A percentile compares a stretch with the other conserved stretches of the same genome.
phyloP scores from a whole-genome alignment of 1,140 invertebrate genomes.

The Delia radicum region DNA sequence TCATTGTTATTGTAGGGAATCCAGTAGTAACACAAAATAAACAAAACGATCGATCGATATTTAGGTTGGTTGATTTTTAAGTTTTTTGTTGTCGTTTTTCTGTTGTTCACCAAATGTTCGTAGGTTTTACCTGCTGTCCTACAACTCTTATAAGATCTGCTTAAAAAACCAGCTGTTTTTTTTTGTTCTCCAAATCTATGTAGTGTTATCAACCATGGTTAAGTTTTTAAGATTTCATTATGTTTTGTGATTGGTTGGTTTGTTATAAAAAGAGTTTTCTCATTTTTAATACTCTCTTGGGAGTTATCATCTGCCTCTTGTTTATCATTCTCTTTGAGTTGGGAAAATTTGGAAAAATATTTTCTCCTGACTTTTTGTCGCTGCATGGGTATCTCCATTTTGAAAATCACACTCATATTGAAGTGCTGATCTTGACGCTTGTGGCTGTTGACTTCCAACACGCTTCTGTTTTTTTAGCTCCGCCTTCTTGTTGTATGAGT shows the following conservation, averaged over 20 bases:
- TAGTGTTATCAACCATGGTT: neutral
- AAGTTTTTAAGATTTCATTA: neutral
- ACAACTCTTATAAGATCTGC: neutral
- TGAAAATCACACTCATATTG: slow-evolving; percentile 37
- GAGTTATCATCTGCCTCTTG: neutral
- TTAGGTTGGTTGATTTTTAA: neutral
- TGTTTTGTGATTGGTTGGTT: neutral
- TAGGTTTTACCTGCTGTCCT: neutral
- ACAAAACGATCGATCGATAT: neutral
- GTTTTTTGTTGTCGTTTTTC: too few relatives aligned
- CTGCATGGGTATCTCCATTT: slow-evolving; percentile 44
- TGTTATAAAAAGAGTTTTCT: neutral
- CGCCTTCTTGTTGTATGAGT: neutral
- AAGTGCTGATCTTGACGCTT: slow-evolving; percentile 37
- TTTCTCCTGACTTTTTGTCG: neutral
- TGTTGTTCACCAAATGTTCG: neutral
- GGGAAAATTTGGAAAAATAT: neutral
- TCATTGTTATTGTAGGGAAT: neutral
- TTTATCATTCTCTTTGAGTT: neutral
- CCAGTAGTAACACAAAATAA: neutral
- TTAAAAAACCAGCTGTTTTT: neutral
- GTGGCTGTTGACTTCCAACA: slow-evolving; percentile 35
- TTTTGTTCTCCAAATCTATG: neutral
- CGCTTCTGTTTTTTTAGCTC: slow-evolving; percentile 16
- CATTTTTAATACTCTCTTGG: neutral